Evolutionary conservation across 2,888 invertebrate genomes (phyloP).

Genomic region (Synanthedon tipuliformis): DNA sequence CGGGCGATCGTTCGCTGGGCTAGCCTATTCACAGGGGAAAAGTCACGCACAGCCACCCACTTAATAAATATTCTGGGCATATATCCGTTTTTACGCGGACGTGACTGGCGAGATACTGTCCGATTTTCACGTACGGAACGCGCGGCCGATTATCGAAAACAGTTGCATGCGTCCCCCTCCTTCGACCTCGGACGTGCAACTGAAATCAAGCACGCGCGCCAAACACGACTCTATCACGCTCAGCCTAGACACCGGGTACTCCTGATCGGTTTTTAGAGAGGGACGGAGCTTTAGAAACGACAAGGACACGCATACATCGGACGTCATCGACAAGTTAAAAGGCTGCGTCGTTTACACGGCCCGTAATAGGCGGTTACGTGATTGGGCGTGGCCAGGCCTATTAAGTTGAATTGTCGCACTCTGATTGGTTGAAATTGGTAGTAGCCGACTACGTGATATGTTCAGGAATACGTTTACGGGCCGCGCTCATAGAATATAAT

Average conservation of each 20-base stretch:
- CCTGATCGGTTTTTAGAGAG: constrained; percentile 41
- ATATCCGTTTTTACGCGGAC: constrained; percentile 71
- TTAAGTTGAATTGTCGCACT: constrained; percentile 68
- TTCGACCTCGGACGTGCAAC: constrained; percentile 66
- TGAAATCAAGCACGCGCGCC: constrained; percentile 63
- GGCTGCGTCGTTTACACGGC: constrained; percentile 67
- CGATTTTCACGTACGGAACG: constrained; percentile 70
- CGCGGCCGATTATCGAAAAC: constrained; percentile 69
- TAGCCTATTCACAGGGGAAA: constrained; percentile 62
- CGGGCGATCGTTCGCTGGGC: constrained; percentile 54
- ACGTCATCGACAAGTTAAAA: constrained; percentile 64
- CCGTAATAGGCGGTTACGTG: constrained; percentile 71
- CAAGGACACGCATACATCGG: constrained; percentile 37
- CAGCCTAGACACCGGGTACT: constrained; percentile 43
- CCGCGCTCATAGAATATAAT: constrained; percentile 67
- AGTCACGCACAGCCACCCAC: constrained; percentile 70
- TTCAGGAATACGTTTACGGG: constrained; percentile 69
- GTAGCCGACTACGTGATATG: constrained; percentile 68
- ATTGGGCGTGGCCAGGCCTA: constrained; percentile 67
- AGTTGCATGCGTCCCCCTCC: constrained; percentile 69
- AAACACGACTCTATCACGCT: constrained; percentile 66
- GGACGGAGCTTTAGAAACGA: constrained; percentile 16
- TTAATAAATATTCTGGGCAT: constrained; percentile 74
- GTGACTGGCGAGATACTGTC: constrained; percentile 65
- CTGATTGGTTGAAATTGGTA: constrained; percentile 70